Percentiles rank a stretch among this genome's conserved stretches.
phyloP scores from a whole-genome alignment of 2,888 invertebrate genomes.

The Plusia festucae region DNA sequence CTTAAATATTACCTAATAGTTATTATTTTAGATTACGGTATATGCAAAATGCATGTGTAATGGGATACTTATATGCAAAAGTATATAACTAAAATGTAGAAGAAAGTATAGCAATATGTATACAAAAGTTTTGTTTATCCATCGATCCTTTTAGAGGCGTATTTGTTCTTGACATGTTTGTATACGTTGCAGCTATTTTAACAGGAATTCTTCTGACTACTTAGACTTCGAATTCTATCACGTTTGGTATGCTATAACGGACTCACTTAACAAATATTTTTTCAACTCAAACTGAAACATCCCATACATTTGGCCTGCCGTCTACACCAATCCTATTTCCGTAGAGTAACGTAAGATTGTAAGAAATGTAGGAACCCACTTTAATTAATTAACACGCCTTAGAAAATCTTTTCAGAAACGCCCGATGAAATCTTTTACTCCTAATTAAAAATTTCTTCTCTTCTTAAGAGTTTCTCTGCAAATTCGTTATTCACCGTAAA shows the following conservation, averaged over 20 bases:
- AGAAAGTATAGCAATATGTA: too few relatives aligned
- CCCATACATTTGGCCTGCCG: slow-evolving; percentile 41
- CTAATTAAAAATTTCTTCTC: slow-evolving; percentile 24
- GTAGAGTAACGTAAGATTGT: slow-evolving; percentile 27
- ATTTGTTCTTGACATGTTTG: slow-evolving; percentile 4
- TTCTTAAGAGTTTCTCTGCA: background rate
- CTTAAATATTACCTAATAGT: too few relatives aligned
- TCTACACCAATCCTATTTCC: slow-evolving; percentile 31
- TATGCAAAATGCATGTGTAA: too few relatives aligned
- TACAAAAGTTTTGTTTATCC: too few relatives aligned
- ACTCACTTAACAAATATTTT: slow-evolving; percentile 21
- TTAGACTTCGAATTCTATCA: slow-evolving; percentile 39
- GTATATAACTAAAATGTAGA: too few relatives aligned
- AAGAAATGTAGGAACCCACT: slow-evolving; percentile 30
- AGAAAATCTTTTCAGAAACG: slow-evolving; percentile 26
- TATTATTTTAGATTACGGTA: too few relatives aligned
- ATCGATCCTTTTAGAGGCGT: background rate
- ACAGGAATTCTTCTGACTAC: background rate
- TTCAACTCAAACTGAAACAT: slow-evolving; percentile 35
- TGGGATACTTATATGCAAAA: too few relatives aligned
- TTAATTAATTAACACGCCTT: slow-evolving; percentile 30
- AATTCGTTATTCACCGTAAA: background rate
- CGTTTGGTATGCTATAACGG: slow-evolving; percentile 41
- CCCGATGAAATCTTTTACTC: slow-evolving; percentile 1
- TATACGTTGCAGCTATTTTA: background rate